These are phyloP conservation scores for Cheracebus regulus DNA, from an alignment of 2,797 vertebrate species.

Conservation along the genomic window DNA sequence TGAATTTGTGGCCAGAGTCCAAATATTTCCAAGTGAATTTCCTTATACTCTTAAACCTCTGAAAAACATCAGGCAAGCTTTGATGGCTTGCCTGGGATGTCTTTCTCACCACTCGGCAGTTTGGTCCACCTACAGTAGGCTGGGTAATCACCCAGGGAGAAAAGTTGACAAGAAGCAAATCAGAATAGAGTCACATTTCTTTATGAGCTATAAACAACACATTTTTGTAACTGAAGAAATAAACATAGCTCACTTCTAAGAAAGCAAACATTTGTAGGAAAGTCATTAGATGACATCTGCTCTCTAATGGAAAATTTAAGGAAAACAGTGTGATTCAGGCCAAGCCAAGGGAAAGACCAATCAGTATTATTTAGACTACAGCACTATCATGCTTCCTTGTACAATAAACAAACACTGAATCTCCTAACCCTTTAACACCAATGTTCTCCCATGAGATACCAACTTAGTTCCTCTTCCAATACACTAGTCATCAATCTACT, in stretches of 20 bases:
- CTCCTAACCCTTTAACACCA: neutral
- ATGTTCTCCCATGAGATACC: neutral
- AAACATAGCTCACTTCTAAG: slow-evolving; percentile 73
- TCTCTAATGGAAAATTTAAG: slow-evolving; percentile 40
- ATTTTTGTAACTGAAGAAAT: slow-evolving; percentile 44
- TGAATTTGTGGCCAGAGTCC: slow-evolving; percentile 23
- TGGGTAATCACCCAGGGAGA: slow-evolving; percentile 57
- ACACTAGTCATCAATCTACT: neutral
- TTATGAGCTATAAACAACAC: slow-evolving; percentile 67
- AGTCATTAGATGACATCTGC: slow-evolving; percentile 76
- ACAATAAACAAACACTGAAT: slow-evolving; percentile 35
- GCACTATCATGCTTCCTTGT: neutral
- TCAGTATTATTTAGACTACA: slow-evolving; percentile 62
- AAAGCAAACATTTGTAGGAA: slow-evolving; percentile 70
- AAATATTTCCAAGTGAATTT: slow-evolving; percentile 52
- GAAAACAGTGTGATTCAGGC: slow-evolving; percentile 62
- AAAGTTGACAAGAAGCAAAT: slow-evolving; percentile 61
- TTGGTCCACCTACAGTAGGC: slow-evolving; percentile 72
- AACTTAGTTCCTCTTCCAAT: neutral
- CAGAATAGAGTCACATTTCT: slow-evolving; percentile 65
- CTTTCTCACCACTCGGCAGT: slow-evolving; percentile 66
- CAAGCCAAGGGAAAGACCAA: slow-evolving; percentile 66
- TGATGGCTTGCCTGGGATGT: slow-evolving; percentile 50
- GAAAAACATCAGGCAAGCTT: slow-evolving; percentile 38
- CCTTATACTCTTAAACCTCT: slow-evolving; percentile 55